Evolutionary conservation across 2,888 invertebrate genomes (phyloP).

Genomic region (Drosophila neutralis): DNA sequence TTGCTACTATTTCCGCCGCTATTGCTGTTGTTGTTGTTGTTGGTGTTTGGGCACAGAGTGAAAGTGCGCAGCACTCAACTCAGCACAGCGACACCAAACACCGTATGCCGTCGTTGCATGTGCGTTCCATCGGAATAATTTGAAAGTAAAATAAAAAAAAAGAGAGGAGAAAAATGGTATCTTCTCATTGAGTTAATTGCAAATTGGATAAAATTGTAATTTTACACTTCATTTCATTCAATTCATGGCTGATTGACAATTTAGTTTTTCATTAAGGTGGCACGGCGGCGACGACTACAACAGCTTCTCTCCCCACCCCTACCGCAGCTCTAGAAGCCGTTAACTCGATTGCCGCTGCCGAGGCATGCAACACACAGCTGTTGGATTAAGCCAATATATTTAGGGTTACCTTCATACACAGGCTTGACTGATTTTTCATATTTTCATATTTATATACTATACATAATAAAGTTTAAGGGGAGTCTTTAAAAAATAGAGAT

Average conservation of each 20-base stretch:
- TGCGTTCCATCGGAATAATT: constrained; percentile 80
- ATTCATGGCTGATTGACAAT: constrained; percentile 84
- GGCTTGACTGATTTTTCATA: not conserved
- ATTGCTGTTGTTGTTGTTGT: constrained; percentile 15
- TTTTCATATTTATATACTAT: not conserved
- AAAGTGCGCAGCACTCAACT: constrained; percentile 55
- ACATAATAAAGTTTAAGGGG: not conserved
- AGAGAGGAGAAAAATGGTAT: constrained; percentile 45
- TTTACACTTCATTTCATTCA: constrained; percentile 83
- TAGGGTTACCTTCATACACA: not conserved
- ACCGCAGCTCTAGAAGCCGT: not conserved
- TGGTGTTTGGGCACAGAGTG: constrained; percentile 41
- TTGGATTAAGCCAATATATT: constrained; percentile 2
- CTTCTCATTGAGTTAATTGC: constrained; percentile 83
- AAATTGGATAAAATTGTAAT: constrained; percentile 84
- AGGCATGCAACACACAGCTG: constrained; percentile 26
- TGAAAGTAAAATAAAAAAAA: constrained; percentile 64
- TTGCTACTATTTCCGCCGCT: not conserved
- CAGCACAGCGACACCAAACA: constrained; percentile 27
- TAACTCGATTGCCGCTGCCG: constrained; percentile 40
- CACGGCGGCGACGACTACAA: constrained; percentile 3
- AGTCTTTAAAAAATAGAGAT: not conserved
- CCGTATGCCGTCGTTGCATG: constrained; percentile 51
- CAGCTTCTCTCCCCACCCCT: not conserved
- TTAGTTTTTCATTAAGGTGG: constrained; percentile 82